Percentiles rank a stretch among this genome's conserved stretches.
Evolutionary conservation across 2,113 vertebrate species (phyloP).

Genomic region (Amphiprion percula): DNA sequence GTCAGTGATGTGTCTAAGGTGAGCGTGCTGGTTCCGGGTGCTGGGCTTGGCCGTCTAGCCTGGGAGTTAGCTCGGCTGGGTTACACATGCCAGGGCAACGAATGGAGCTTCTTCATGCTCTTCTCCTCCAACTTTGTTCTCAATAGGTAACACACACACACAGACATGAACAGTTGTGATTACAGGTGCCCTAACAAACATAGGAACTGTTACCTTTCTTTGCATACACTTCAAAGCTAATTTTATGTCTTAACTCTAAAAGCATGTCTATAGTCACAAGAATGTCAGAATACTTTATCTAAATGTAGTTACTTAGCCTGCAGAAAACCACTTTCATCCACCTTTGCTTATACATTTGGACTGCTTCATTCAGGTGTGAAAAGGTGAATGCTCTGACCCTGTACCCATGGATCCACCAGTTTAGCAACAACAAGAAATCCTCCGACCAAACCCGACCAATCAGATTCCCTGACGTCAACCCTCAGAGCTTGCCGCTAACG

Average conservation of each 20-base stretch:
- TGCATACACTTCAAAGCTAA: background rate
- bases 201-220: background rate
- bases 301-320: too few species aligned
- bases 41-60: conserved; percentile 96
- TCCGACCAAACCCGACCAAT: conserved; percentile 94
- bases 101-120: conserved; percentile 99
- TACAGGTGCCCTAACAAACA: background rate
- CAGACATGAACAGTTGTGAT: background rate
- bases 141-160: conserved; percentile 89
- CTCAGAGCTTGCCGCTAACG: conserved; percentile 91
- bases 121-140: conserved; percentile 99
- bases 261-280: too few species aligned
- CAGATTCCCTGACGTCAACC: conserved; percentile 95
- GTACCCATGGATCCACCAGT: conserved; percentile 99
- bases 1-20: conserved; percentile 95
- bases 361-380: conserved; percentile 90
- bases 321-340: background rate
- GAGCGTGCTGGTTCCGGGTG: conserved; percentile 96
- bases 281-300: too few species aligned
- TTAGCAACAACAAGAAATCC: conserved; percentile 97
- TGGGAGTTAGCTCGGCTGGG: conserved; percentile 98
- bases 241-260: background rate
- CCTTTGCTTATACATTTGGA: conserved; percentile 4
- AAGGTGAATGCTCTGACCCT: conserved; percentile 92
- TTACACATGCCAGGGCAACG: conserved; percentile 98